Base-by-base conservation (phyloP, 2,113 vertebrate genomes). In the Stegostoma tigrinum region DNA sequence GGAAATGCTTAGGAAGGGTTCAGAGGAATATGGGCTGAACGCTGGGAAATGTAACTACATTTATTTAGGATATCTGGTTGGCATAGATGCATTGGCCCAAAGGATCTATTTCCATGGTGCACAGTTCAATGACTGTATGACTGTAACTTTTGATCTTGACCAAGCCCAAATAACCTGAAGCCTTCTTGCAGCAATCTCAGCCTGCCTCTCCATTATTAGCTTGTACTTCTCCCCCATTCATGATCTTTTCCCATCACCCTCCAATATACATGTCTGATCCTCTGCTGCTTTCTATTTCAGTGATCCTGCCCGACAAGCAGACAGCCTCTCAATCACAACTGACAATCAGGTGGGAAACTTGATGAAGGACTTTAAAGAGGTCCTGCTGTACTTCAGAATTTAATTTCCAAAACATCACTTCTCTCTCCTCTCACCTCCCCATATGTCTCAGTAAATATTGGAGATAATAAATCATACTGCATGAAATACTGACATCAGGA, bases 181-280 rank as follows among this genome's bases (percentile, higher is more conserved):
- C 30, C 70, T 8, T 30, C 6, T 72, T 72, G 5, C 27, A 27
- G 23, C 70, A 72, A 27, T 72, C 24, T 72, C 23, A 5, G 24
- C 70, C 8, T 10, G 7, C 27, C 5, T 72, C 55, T 30, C 5
- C 27, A 8, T 30, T 27, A 7, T 27, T 10, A 23, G 7, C 6
- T 72, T 27, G 30, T 27, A 42, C 78, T 38, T 0, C 23, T 95
- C 45, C 67, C 38, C 94, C 0, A 7, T 48, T 5, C n/a, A 30
- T 24, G 42, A 64, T 19, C 15, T 19, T 24, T 0, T 15, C 0
- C 1, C 78, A 27, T 34, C 72, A 34, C 24, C 45, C 64, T 0
- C 0, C 0, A 0, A 0, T 0, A 66, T 12, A 0, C 0, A 10
- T 14, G 78, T 0, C 75, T 10, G 72, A 67, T 15, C 23, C 24